These are phyloP conservation scores for Epistrophella euchroma DNA, from an alignment of 2,888 invertebrate species.

Conservation along the genomic window DNA sequence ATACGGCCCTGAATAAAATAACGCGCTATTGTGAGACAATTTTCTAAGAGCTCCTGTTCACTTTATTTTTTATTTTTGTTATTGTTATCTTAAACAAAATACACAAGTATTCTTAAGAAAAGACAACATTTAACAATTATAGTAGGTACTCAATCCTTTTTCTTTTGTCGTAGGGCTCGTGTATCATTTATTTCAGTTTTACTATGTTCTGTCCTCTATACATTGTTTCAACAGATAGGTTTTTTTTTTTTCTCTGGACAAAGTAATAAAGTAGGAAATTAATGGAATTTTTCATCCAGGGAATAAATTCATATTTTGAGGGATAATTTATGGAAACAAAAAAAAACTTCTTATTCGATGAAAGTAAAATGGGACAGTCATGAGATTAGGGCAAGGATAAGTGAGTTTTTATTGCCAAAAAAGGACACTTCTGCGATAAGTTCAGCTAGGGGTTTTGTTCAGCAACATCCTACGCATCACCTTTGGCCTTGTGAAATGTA, in stretches of 20 bases:
- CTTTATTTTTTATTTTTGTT: neutral
- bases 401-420: constrained; percentile 68
- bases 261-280: constrained; percentile 26
- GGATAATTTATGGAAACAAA: constrained; percentile 60
- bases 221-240: neutral
- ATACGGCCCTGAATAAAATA: neutral
- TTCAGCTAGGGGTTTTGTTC: constrained; percentile 7
- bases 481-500: constrained; percentile 11
- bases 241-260: neutral
- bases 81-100: constrained; percentile 20
- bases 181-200: constrained; percentile 34
- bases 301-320: constrained; percentile 50
- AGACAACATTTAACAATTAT: constrained; percentile 53
- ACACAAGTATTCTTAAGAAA: constrained; percentile 52
- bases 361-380: constrained; percentile 10
- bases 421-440: constrained; percentile 54
- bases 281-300: constrained; percentile 44
- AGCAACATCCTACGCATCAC: constrained; percentile 9
- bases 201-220: neutral
- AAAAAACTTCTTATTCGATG: constrained; percentile 9
- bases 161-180: constrained; percentile 18
- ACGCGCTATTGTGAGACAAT: neutral
- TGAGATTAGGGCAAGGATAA: constrained; percentile 63
- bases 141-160: constrained; percentile 44
- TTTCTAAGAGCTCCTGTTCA: neutral